These are phyloP conservation scores for Spizella passerina DNA, from an alignment of 2,797 vertebrate species.

Conservation along the genomic window DNA sequence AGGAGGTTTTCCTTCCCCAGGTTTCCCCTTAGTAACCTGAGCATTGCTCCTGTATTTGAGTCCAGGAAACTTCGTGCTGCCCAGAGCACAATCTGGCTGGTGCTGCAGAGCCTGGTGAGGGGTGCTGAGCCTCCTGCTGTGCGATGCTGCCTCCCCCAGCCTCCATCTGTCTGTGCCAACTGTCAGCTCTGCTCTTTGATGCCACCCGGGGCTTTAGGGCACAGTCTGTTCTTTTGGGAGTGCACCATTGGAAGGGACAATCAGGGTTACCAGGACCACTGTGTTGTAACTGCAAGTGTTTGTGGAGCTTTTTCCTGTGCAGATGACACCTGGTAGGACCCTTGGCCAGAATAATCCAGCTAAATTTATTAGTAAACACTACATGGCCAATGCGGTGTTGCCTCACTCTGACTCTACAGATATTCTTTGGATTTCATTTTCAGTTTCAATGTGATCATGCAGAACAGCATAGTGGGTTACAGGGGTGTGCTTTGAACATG, in stretches of 20 bases:
- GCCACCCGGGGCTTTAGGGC: neutral
- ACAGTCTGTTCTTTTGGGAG: slow-evolving; percentile 3
- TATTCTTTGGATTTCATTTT: neutral
- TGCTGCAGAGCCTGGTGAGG: slow-evolving; percentile 13
- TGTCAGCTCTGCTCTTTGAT: neutral
- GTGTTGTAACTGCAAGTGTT: neutral
- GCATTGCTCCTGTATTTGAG: neutral
- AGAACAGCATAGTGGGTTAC: neutral
- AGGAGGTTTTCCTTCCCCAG: neutral
- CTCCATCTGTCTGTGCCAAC: slow-evolving; percentile 55
- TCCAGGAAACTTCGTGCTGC: neutral
- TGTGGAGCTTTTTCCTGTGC: neutral
- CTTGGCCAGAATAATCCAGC: neutral
- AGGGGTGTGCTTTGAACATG: neutral
- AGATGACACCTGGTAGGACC: neutral
- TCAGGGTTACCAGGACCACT: neutral
- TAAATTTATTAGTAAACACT: neutral
- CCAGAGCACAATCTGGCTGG: neutral
- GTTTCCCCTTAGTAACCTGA: neutral
- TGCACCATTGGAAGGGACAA: neutral
- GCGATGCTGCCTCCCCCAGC: neutral
- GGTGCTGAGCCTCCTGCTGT: slow-evolving; percentile 7
- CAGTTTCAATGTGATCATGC: neutral
- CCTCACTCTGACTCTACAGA: neutral
- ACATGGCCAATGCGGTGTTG: neutral